These are phyloP conservation scores for Galaxias olidus DNA, from an alignment of 2,797 vertebrate genomes.

Conservation along the genomic window DNA sequence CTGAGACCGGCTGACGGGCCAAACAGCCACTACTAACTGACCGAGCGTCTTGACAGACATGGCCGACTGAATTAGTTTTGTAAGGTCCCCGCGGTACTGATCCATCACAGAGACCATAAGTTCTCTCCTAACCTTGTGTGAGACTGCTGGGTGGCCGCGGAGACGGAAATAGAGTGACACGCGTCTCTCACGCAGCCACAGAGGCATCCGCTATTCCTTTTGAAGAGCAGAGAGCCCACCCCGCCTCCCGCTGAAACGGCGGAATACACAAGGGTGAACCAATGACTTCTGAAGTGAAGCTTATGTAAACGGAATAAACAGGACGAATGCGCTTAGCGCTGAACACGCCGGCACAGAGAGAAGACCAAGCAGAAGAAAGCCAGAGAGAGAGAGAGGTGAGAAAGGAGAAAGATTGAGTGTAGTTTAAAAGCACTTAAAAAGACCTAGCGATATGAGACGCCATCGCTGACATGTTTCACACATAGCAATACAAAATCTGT, in stretches of 20 bases:
- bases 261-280: constrained; percentile 29
- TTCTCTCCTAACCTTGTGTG: constrained; percentile 65
- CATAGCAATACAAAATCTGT: background rate
- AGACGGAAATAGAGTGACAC: constrained; percentile 71
- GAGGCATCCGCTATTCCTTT: constrained; percentile 66
- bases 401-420: too few species aligned
- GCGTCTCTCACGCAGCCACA: constrained; percentile 60
- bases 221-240: constrained; percentile 46
- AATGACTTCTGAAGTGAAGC: constrained; percentile 39
- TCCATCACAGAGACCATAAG: constrained; percentile 53
- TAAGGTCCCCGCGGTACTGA: constrained; percentile 13
- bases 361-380: background rate
- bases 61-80: constrained; percentile 34
- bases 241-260: too few species aligned
- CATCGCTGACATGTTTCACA: constrained; percentile 14
- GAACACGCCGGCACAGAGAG: background rate
- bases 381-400: background rate
- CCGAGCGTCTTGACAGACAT: constrained; percentile 33
- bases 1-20: too few species aligned
- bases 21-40: too few species aligned
- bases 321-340: constrained; percentile 29
- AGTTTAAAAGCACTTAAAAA: too few species aligned
- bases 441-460: background rate
- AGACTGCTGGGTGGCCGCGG: constrained; percentile 47
- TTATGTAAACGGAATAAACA: constrained; percentile 58